phyloP scores from a whole-genome alignment of 2,113 vertebrate species.

The Malurus elegans region DNA sequence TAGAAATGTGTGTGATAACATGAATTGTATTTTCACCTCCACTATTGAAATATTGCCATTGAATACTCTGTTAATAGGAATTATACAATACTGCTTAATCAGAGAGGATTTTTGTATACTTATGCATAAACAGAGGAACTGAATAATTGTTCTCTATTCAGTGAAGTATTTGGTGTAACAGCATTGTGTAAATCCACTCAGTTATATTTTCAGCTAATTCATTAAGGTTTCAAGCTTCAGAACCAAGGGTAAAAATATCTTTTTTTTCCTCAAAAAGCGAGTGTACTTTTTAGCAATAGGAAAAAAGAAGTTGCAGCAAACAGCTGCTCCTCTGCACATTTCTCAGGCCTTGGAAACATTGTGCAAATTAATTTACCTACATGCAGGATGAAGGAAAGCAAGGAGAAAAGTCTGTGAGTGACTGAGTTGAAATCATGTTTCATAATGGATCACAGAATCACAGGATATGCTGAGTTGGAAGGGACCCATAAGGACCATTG shows the following conservation, averaged over 20 bases:
- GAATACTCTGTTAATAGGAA: not conserved
- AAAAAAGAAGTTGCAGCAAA: not conserved
- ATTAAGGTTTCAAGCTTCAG: not conserved
- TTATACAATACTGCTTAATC: not conserved
- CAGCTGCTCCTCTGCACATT: not conserved
- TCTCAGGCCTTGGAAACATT: not conserved
- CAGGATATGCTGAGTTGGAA: not conserved
- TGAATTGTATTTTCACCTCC: rapidly evolving
- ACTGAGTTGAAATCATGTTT: not conserved
- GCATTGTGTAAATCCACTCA: not conserved
- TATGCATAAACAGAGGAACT: not conserved
- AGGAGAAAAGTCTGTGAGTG: not conserved
- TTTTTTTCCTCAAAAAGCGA: not conserved
- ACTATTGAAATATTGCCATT: not conserved
- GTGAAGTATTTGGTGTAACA: not conserved
- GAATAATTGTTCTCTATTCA: not conserved
- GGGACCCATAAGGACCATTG: not conserved
- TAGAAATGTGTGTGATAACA: not conserved
- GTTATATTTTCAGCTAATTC: not conserved
- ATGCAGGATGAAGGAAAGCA: not conserved
- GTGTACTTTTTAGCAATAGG: not conserved
- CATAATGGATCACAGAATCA: not conserved
- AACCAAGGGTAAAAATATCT: not conserved
- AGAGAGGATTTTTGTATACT: not conserved
- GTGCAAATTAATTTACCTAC: not conserved